phyloP scores from a whole-genome alignment of 1,140 invertebrate genomes.

The Acromyrmex heyeri region DNA sequence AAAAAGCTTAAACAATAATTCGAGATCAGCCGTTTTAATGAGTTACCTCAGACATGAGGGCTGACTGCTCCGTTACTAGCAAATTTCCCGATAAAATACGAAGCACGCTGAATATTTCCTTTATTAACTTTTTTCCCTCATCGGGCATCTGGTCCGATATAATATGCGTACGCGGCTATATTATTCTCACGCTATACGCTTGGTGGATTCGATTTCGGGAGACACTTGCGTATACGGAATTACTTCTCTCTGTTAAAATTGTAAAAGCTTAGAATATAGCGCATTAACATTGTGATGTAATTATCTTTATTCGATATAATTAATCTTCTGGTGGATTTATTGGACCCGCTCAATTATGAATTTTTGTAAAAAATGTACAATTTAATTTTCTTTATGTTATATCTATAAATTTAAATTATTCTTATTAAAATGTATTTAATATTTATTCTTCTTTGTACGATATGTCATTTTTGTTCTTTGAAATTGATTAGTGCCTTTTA shows the following conservation, averaged over 20 bases:
- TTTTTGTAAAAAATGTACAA: too few species aligned
- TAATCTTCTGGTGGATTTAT: background rate
- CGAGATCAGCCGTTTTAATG: conserved; percentile 77
- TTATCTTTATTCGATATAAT: background rate
- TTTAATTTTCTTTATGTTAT: too few species aligned
- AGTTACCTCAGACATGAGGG: conserved; percentile 77
- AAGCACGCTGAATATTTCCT: conserved; percentile 81
- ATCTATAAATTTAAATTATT: too few species aligned
- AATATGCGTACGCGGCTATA: conserved; percentile 60
- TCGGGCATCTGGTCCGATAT: conserved; percentile 73
- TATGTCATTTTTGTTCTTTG: too few species aligned
- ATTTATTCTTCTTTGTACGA: too few species aligned
- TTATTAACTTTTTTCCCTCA: conserved; percentile 82
- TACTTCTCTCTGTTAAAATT: conserved; percentile 31
- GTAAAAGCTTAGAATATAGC: background rate
- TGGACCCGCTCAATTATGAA: too few species aligned
- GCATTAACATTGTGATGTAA: background rate
- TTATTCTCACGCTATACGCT: conserved; percentile 55
- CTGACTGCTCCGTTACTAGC: conserved; percentile 66
- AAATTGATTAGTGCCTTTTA: too few species aligned
- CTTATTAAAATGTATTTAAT: too few species aligned
- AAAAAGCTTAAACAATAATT: conserved; percentile 64
- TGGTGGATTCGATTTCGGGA: conserved; percentile 47
- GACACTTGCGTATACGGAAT: conserved; percentile 5
- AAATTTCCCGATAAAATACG: conserved; percentile 81